These are phyloP conservation scores for Passerina amoena DNA, from an alignment of 2,113 vertebrate genomes.

Conservation along the genomic window DNA sequence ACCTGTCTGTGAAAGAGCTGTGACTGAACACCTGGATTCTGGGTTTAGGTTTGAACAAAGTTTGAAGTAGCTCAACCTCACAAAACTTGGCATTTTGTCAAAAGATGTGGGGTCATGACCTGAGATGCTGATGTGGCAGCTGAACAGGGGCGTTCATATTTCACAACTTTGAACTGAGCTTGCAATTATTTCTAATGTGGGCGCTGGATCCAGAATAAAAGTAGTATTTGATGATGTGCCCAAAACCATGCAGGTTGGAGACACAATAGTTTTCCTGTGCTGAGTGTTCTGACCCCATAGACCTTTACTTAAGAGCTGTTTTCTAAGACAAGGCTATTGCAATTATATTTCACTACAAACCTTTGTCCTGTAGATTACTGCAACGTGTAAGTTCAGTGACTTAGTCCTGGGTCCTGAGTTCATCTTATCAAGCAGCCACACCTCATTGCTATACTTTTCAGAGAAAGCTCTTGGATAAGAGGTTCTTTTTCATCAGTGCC, in stretches of 20 bases:
- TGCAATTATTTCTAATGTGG: not conserved
- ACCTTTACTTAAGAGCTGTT: not conserved
- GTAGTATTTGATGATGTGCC: not conserved
- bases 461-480: not conserved
- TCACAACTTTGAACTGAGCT: not conserved
- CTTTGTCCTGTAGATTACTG: slow-evolving; percentile 30
- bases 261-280: not conserved
- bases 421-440: not conserved
- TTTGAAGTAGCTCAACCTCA: not conserved
- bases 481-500: not conserved
- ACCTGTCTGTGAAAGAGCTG: not conserved
- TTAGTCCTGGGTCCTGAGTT: not conserved
- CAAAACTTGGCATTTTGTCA: not conserved
- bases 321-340: not conserved
- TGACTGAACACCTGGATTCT: not conserved
- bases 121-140: not conserved
- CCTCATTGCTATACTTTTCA: not conserved
- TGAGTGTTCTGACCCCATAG: not conserved
- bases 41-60: not conserved
- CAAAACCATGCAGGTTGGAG: not conserved
- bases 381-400: not conserved
- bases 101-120: not conserved
- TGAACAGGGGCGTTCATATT: not conserved
- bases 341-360: slow-evolving; percentile 1
- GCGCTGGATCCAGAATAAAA: slow-evolving; percentile 1